Evolutionary conservation across 2,797 vertebrate genomes (phyloP), one percentile per base, ranked within the genome.

Genomic region (Sebastes cheni): DNA sequence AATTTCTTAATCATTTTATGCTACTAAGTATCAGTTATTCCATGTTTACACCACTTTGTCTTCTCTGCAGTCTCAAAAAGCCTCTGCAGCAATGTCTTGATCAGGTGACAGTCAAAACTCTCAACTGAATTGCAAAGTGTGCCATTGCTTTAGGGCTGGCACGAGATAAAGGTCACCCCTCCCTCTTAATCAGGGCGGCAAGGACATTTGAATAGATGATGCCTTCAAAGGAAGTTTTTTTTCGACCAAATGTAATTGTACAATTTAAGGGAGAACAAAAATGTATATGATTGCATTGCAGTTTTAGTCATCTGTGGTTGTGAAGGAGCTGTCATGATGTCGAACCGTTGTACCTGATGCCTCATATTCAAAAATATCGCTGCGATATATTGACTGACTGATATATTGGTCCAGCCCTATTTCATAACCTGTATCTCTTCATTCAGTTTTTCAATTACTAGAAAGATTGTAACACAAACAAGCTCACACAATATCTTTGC

Each of bases 101-200:
- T 71, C 81, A 71, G 67, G 70, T 86, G 67, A 76, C 32, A 16
- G 11, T 67, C 69, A 16, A 73, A 81, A 56, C 8, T 54, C 32
- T 56, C 54, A 30, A 61, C 18, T 81, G 80, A 86, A 79, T 85
- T 72, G 22, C 14, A 76, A 72, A 83, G 69, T 62, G n/a, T 11
- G 82, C 14, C 29, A 13, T 32, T 77, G 4, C 25, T 23, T 42
- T 3, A 65, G 2, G 20, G 30, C 11, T 62, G 22, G 32, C 36
- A 67, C 56, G 29, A 61, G 20, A 8, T 66, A 64, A 46, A 50
- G 6, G 34, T 50, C 39, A 29, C 3, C 12, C 12, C 32, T 9
- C 39, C 22, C 8, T 55, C 34, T 30, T n/a, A 25, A 39, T 80
- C 50, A 22, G 67, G 5, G 29, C 12, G 3, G 27, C 30, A 46